Evolutionary conservation across 2,888 invertebrate genomes (phyloP).

Genomic region (Spilosoma lubricipeda): DNA sequence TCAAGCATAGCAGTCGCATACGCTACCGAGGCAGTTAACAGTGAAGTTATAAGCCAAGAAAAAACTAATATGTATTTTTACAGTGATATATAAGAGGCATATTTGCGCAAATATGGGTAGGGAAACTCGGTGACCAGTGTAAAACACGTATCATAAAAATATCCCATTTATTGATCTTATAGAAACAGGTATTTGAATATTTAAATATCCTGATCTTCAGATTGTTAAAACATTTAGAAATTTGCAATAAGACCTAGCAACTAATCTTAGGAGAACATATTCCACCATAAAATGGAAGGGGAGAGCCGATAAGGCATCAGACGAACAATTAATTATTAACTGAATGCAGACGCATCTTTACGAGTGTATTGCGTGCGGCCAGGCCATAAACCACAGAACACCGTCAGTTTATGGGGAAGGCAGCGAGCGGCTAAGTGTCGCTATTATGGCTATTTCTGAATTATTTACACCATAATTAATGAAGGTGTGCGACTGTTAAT

Average conservation of each 20-base stretch:
- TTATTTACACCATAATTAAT: constrained; percentile 60
- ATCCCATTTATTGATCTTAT: too few species aligned
- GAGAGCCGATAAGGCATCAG: constrained; percentile 32
- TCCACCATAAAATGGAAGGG: constrained; percentile 17
- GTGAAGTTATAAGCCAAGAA: too few species aligned
- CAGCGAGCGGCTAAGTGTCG: constrained; percentile 64
- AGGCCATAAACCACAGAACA: constrained; percentile 56
- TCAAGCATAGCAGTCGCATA: too few species aligned
- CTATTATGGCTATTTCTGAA: constrained; percentile 60
- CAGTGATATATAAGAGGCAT: too few species aligned
- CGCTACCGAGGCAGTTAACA: too few species aligned
- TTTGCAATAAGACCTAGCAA: constrained; percentile 15
- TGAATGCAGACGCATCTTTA: constrained; percentile 61
- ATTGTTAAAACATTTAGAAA: background rate
- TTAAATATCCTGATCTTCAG: too few species aligned
- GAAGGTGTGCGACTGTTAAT: constrained; percentile 45
- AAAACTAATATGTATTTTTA: too few species aligned
- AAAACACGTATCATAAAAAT: too few species aligned
- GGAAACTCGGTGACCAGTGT: too few species aligned
- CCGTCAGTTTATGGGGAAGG: constrained; percentile 52
- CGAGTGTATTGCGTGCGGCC: constrained; percentile 63
- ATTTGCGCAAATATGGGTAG: too few species aligned
- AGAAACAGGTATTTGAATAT: too few species aligned
- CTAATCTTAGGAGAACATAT: constrained; percentile 36
- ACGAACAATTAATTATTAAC: constrained; percentile 60